Evolutionary conservation across 92 coral and sea anemone genomes (phyloP).

Genomic region (Actinernus sp.): DNA sequence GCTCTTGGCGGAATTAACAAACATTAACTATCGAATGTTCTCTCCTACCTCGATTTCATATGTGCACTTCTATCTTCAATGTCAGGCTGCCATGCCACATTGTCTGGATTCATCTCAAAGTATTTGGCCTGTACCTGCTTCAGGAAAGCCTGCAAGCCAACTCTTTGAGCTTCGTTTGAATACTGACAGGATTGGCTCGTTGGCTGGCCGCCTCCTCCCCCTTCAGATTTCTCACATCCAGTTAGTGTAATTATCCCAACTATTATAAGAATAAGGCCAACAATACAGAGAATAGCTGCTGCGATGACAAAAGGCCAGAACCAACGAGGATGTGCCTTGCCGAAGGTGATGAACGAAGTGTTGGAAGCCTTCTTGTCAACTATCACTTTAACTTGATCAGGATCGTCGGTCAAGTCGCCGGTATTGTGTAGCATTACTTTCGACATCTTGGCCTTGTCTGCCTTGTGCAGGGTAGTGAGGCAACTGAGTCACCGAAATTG

Average conservation of each 20-base stretch:
- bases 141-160: slow-evolving; percentile 71
- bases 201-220: neutral
- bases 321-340: slow-evolving; percentile 11
- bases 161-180: slow-evolving; percentile 79
- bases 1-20: too few species aligned
- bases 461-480: too few species aligned
- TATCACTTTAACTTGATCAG: neutral
- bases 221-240: neutral
- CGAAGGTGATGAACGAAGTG: neutral
- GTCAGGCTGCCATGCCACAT: slow-evolving; percentile 72
- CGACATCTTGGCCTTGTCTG: too few species aligned
- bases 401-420: too few species aligned
- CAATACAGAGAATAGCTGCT: slow-evolving; percentile 1
- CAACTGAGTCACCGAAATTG: too few species aligned
- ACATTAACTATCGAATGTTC: too few species aligned
- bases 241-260: neutral
- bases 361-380: neutral
- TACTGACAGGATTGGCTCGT: slow-evolving; percentile 30
- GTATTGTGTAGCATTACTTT: too few species aligned
- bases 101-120: slow-evolving; percentile 58
- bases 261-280: slow-evolving; percentile 23
- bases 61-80: slow-evolving; percentile 24
- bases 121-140: slow-evolving; percentile 59
- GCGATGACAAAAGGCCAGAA: slow-evolving; percentile 14
- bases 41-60: slow-evolving; percentile 46